Base-by-base conservation (phyloP, 2,888 invertebrate species). In the Ichneumoninae sp. region DNA sequence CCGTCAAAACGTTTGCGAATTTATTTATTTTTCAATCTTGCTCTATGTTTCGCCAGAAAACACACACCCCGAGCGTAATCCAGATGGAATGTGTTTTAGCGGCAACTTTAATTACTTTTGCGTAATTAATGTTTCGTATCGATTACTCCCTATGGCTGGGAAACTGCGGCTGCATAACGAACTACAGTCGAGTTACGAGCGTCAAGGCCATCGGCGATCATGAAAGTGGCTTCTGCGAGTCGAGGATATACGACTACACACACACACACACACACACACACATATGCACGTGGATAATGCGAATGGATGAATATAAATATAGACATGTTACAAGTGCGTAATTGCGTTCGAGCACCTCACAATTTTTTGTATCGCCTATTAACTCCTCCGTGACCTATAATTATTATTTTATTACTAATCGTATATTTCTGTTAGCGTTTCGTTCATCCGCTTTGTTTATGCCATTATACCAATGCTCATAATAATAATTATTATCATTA, bases 61-160 rank as follows among this genome's bases (percentile, higher is more conserved):
- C 4, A 47, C 44, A 47, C 44, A 47, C 22, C 26, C 13, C 19
- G 50, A 16, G 44, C 7, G 30, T 50, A 3, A n/a, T 13, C n/a
- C 52, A 19, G 19, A 33, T 2, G 52, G 36, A 65, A 40, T 36
- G 19, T 40, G 33, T 19, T 36, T 54, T 68, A 40, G 68, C 22
- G 33, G 54, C 62, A 54, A 75, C 22, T 60, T 22, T 80, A 76
- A 80, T 83, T 75, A 83, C 36, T 65, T 83, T 83, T 71, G 75
- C 72, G 71, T 72, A 76, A 80, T 76, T 72, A 80, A 80, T 72
- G 76, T 80, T 80, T 80, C 80, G 71, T 72, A 83, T 80, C 66
- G 80, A 83, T 83, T 76, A 72, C 40, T 68, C n/a, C 47, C 65
- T 26, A 36, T 47, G 60, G 80, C 69, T 57, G 54, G 13, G 19